phyloP scores from a whole-genome alignment of 1,140 invertebrate species.

The Oncopeltus fasciatus region DNA sequence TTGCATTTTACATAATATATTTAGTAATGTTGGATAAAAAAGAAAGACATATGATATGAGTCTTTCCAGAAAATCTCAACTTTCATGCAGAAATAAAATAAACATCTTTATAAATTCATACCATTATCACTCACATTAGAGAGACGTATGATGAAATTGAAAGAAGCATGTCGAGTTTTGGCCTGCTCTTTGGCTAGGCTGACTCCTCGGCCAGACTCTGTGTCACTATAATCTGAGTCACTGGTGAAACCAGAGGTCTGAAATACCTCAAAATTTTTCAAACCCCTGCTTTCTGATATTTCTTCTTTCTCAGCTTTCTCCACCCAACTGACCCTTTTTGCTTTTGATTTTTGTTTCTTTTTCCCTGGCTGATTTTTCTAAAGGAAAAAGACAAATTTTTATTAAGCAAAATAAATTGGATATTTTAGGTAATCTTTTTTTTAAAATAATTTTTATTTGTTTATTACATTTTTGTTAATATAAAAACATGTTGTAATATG shows the following conservation, averaged over 20 bases:
- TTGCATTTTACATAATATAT: no score
- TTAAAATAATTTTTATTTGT: no score
- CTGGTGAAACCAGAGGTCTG: not conserved
- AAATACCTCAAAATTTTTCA: not conserved
- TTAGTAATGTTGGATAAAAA: no score
- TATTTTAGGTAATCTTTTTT: no score
- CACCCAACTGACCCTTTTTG: constrained; percentile 6
- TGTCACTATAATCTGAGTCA: constrained; percentile 18
- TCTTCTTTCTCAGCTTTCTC: not conserved
- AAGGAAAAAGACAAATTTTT: not conserved
- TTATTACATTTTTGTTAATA: no score
- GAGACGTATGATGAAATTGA: constrained; percentile 15
- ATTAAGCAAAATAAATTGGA: no score
- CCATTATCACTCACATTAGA: constrained; percentile 1
- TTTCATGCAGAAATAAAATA: no score
- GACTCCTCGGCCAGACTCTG: constrained; percentile 6
- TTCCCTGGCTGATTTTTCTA: not conserved
- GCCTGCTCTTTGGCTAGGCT: constrained; percentile 10
- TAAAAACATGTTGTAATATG: no score
- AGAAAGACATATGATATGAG: no score
- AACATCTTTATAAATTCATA: not conserved
- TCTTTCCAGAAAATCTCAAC: no score
- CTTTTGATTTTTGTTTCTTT: constrained; percentile 7
- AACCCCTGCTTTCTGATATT: not conserved
- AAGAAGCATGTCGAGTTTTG: constrained; percentile 12